Conservation (phyloP, 2,113 vertebrate genomes). For the Excalfactoria chinensis region DNA sequence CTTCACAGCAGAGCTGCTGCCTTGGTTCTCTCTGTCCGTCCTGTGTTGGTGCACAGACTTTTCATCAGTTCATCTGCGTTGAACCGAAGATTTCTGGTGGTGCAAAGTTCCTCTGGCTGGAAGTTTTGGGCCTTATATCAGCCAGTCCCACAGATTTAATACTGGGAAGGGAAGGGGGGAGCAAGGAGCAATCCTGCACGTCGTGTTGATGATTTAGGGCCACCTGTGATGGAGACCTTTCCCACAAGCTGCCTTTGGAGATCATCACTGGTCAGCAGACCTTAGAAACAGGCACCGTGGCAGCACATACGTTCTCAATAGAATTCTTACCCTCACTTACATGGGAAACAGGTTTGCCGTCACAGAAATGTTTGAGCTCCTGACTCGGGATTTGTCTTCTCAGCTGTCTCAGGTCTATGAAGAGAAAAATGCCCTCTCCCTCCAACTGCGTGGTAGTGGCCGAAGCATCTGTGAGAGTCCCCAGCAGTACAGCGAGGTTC, state of each 20-base stretch:
- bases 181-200: neutral
- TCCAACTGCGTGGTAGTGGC: constrained; percentile 75
- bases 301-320: neutral
- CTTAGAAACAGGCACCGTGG: fast-evolving
- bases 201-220: neutral
- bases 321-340: neutral
- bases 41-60: neutral
- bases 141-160: neutral
- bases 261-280: neutral
- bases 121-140: neutral
- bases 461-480: constrained; percentile 71
- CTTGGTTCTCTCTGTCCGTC: neutral
- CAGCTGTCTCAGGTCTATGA: constrained; percentile 85
- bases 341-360: neutral
- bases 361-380: neutral
- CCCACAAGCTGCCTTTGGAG: neutral
- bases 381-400: neutral
- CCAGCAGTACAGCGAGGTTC: constrained; percentile 72
- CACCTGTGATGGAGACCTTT: neutral
- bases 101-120: neutral
- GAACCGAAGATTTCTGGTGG: neutral
- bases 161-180: neutral
- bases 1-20: neutral
- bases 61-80: neutral
- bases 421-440: constrained; percentile 80